Conservation (phyloP, 2,888 invertebrate species). For the Drosophila incognita region DNA sequence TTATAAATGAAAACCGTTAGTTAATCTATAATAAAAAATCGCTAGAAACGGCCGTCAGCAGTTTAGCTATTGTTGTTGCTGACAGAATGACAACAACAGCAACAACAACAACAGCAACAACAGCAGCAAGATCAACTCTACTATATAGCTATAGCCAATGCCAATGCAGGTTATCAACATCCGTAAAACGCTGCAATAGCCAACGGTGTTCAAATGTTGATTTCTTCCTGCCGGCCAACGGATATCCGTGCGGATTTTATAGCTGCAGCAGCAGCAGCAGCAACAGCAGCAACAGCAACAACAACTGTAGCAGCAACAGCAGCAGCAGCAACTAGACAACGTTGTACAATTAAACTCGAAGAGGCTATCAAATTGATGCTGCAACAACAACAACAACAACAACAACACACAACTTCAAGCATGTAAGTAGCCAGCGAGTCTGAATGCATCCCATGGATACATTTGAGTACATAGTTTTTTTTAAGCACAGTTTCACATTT, state of each 20-base stretch:
- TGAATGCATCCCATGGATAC: conserved; percentile 35
- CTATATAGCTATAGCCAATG: conserved; percentile 61
- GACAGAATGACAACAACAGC: conserved; percentile 61
- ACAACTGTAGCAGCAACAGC: conserved; percentile 17
- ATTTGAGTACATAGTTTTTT: not conserved
- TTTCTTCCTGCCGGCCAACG: conserved; percentile 81
- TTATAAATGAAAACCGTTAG: conserved; percentile 8
- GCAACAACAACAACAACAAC: conserved; percentile 47
- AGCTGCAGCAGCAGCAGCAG: conserved; percentile 53
- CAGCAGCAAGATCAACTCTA: conserved; percentile 52
- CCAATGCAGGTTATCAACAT: conserved; percentile 76
- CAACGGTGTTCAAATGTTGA: conserved; percentile 81
- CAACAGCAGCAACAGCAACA: conserved; percentile 33
- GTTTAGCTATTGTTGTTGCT: conserved; percentile 43
- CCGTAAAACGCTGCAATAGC: conserved; percentile 71
- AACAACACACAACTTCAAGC: conserved; percentile 51
- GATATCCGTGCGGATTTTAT: conserved; percentile 83
- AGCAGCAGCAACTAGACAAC: conserved; percentile 33
- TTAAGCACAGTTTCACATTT: conserved; percentile 13
- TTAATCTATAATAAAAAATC: conserved; percentile 10
- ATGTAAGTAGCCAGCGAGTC: conserved; percentile 54
- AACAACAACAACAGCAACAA: conserved; percentile 31
- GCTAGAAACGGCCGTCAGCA: conserved; percentile 53
- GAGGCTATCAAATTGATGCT: conserved; percentile 76
- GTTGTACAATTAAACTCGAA: conserved; percentile 73